Base-by-base conservation (phyloP, 2,797 vertebrate species). In the Phoebastria nigripes region DNA sequence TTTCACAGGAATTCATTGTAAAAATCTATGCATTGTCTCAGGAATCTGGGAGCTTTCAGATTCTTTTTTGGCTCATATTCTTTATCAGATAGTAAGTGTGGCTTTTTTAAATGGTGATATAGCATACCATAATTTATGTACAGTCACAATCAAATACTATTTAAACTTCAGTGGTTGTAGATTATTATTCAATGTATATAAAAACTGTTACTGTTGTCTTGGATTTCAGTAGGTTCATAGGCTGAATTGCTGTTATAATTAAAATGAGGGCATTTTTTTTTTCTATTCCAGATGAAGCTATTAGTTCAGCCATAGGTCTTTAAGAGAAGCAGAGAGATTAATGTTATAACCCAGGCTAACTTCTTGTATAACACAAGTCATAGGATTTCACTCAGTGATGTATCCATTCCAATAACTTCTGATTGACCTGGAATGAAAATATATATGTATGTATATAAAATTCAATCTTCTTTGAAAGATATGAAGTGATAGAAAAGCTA, bases 381-480 rank as follows among this genome's bases (percentile, higher is more conserved):
- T 21, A 77, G 73, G 37, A 65, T 79, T 90, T 80, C 66, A 62
- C 37, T 63, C 29, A 14, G 42, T 52, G 71, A 41, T 12, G 9
- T 54, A 76, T 77, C 47, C 61, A 49, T 52, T 78, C 71, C 71
- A 82, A 42, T 90, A 96, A 47, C 55, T 87, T 87, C 47, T 92
- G 63, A 31, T 11, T 96, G 93, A 88, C 82, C 71, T 49, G 63
- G 39, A 85, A 91, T 86, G 26, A 74, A 93, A 95, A 85, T 87
- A 6, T 56, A 33, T 92, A 49, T 52, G n/a, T 77, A 39, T 67
- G 24, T 90, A 26, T 77, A 88, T 71, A 92, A 85, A 96, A 96
- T 77, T 67, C 89, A 91, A 61, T 96, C 90, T 70, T 84, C 52
- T 86, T 54, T 89, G 70, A 87, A 94, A 96, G 91, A 91, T 80